These are phyloP conservation scores for Numenius arquata DNA, from an alignment of 2,113 vertebrate species.

Conservation along the genomic window DNA sequence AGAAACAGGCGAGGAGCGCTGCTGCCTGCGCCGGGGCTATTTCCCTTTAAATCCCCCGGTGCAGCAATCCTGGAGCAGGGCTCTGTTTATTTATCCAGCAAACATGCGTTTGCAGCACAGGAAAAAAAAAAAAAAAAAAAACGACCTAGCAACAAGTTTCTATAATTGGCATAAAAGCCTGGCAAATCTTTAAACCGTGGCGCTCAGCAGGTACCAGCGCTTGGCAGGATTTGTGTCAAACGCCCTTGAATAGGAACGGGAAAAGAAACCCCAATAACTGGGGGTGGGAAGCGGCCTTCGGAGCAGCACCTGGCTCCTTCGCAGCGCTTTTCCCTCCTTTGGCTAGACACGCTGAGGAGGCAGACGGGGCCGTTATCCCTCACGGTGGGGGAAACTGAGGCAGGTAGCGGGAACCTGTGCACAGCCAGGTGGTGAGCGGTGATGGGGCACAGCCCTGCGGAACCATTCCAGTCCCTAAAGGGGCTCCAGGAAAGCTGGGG, in stretches of 20 bases:
- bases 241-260: background rate
- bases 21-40: background rate
- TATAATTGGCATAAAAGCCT: slow-evolving; percentile 30
- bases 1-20: background rate
- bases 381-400: background rate
- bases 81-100: slow-evolving; percentile 6
- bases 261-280: background rate
- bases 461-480: background rate
- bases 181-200: slow-evolving; percentile 19
- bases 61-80: background rate
- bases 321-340: background rate
- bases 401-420: background rate
- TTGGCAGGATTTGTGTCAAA: slow-evolving; percentile 1
- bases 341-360: background rate
- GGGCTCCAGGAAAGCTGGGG: background rate
- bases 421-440: background rate
- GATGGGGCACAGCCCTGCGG: accelerated
- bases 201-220: background rate
- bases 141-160: background rate
- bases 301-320: background rate
- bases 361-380: accelerated
- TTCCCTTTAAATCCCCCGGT: background rate
- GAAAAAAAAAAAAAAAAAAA: background rate
- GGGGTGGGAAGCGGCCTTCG: background rate
- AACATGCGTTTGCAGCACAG: background rate